Evolutionary conservation across 1,140 invertebrate genomes (phyloP), one percentile per base, ranked within the genome.

Genomic region (Drosophila orosa): DNA sequence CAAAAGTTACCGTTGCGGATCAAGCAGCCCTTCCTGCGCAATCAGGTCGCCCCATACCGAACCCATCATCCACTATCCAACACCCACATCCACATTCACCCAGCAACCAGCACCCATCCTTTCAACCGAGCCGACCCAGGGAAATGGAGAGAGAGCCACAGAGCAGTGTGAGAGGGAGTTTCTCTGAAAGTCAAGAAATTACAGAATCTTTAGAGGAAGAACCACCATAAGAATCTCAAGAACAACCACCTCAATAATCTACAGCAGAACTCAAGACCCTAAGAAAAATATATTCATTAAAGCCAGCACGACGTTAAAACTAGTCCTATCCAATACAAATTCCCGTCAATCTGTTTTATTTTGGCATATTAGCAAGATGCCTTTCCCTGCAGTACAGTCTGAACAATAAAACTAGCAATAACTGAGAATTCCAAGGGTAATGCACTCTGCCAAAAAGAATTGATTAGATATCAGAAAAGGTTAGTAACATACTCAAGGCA

Each of bases 91-190:
- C 27, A 22, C 25, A 54, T 54, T 54, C n/a, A 15, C 50, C 24
- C 8, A 54, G 31, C 50, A 47, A 17, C 25, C 37, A 48, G 58
- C 56, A 65, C 31, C 27, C 37, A 24, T 35, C 33, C 15, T 5
- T 35, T 35, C 19, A 40, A 19, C 39, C 31, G 40, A 68, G 59
- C 17, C 42, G 24, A 63, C 55, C 55, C 55, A 40, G 35, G 60
- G 55, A 63, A 61, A 60, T 54, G 50, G 50, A 62, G 12, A 60
- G 17, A 33, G 12, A 63, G 47, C 27, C 19, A 55, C 29, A 31
- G 31, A 54, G 47, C 47, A 33, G 54, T 59, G 22, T 25, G 47
- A 55, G 58, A 58, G 17, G 47, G 31, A 24, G 31, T 54, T 54
- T 33, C 19, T 5, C 24, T 5, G 31, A 15, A 17, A 35, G 29